Conservation (phyloP, 1,140 invertebrate species). For the Diabrotica undecimpunctata region DNA sequence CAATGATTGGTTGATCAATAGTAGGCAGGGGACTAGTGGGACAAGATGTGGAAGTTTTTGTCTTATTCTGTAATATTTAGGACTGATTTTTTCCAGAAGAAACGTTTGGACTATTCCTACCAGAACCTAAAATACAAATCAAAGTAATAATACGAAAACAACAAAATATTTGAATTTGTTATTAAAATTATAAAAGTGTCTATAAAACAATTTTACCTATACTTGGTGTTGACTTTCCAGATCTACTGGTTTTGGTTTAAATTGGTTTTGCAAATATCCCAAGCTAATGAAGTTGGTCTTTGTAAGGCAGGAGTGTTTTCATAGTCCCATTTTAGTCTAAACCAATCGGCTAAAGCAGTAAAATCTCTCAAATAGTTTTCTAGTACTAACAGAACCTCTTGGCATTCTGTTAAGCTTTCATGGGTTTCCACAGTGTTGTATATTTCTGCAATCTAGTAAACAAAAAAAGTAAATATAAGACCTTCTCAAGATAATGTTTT, state of each 20-base stretch:
- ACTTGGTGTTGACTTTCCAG: constrained; percentile 63
- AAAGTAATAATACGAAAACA: not conserved
- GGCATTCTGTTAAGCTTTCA: constrained; percentile 73
- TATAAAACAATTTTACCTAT: constrained; percentile 1
- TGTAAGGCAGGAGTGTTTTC: constrained; percentile 82
- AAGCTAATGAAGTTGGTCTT: constrained; percentile 82
- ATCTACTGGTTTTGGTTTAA: constrained; percentile 80
- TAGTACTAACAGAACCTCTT: constrained; percentile 90
- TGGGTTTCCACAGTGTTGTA: constrained; percentile 76
- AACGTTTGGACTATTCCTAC: constrained; percentile 42
- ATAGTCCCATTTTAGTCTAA: constrained; percentile 89
- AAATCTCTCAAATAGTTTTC: constrained; percentile 94
- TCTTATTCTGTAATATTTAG: constrained; percentile 35
- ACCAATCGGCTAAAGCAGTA: constrained; percentile 87
- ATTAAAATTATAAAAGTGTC: no score
- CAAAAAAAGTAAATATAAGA: not conserved
- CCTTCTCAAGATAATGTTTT: no score
- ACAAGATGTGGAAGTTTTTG: constrained; percentile 48
- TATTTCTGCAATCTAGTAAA: constrained; percentile 63
- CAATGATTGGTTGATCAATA: constrained; percentile 47
- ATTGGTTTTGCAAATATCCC: constrained; percentile 92
- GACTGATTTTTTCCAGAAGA: constrained; percentile 43
- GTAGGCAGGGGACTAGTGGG: constrained; percentile 56
- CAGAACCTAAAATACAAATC: constrained; percentile 36
- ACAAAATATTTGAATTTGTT: not conserved